phyloP scores from a whole-genome alignment of 2,888 invertebrate species.

The Chloromyia formosa region DNA sequence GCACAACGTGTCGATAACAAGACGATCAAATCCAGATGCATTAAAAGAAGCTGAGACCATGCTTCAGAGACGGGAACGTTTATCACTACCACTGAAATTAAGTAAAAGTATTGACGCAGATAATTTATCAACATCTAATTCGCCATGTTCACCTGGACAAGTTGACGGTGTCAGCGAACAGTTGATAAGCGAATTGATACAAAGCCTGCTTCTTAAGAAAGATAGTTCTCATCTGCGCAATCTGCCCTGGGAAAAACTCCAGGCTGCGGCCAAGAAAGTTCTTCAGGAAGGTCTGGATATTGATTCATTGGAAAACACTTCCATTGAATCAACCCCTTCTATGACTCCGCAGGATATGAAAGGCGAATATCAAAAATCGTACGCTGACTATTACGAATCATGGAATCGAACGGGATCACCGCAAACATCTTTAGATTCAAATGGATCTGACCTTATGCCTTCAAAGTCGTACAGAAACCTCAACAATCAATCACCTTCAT shows the following conservation, averaged over 20 bases:
- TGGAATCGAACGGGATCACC: conserved; percentile 61
- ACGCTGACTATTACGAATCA: conserved; percentile 69
- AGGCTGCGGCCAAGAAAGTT: conserved; percentile 68
- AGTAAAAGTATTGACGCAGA: conserved; percentile 65
- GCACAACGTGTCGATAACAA: conserved; percentile 64
- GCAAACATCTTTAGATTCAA: conserved; percentile 50
- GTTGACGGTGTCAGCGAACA: conserved; percentile 66
- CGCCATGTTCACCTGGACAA: conserved; percentile 64
- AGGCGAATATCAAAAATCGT: conserved; percentile 61
- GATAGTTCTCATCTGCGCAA: conserved; percentile 67
- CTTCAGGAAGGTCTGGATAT: conserved; percentile 69
- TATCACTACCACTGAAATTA: conserved; percentile 66
- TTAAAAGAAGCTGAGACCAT: conserved; percentile 62
- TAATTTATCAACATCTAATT: conserved; percentile 67
- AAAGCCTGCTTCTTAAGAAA: conserved; percentile 68
- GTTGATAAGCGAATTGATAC: conserved; percentile 69
- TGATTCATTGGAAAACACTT: conserved; percentile 64
- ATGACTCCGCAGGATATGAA: conserved; percentile 65
- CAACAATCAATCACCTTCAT: conserved; percentile 63
- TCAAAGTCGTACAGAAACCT: conserved; percentile 69
- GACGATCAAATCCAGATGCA: conserved; percentile 60
- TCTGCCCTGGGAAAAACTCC: conserved; percentile 68
- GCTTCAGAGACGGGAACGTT: conserved; percentile 64
- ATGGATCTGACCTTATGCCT: conserved; percentile 66
- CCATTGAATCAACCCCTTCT: conserved; percentile 65